Evolutionary conservation across 2,888 invertebrate species (phyloP).

Genomic region (Hetaerina titia): DNA sequence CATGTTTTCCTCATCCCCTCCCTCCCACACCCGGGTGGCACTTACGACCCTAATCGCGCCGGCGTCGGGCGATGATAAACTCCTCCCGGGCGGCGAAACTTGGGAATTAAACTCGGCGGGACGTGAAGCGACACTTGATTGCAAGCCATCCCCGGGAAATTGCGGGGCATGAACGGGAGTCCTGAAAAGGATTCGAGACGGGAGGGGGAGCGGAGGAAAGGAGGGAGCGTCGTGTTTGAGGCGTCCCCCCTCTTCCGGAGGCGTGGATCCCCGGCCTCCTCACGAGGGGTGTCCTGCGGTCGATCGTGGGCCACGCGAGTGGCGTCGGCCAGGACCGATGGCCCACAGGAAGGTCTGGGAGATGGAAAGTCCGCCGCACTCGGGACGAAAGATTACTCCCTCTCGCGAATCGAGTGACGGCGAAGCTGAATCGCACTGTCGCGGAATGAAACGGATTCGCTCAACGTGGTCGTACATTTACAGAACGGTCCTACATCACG

Average conservation of each 20-base stretch:
- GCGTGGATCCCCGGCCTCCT: background rate
- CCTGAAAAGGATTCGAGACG: background rate
- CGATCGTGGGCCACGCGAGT: no score
- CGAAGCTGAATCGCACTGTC: no score
- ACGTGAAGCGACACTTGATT: constrained; percentile 35
- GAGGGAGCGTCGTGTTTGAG: background rate
- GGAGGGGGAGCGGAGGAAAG: background rate
- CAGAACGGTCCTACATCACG: no score
- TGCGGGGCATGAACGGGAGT: background rate
- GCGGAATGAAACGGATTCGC: no score
- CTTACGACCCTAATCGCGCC: background rate
- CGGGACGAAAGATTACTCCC: no score
- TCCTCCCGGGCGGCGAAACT: constrained; percentile 41
- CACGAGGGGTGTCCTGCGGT: no score
- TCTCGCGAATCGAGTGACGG: no score
- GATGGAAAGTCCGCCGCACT: no score
- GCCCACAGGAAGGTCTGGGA: no score
- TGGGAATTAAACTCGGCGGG: background rate
- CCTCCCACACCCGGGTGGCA: background rate
- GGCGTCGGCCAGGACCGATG: no score
- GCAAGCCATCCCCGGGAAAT: constrained; percentile 28
- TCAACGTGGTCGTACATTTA: no score
- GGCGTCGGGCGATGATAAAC: constrained; percentile 29
- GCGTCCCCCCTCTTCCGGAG: background rate
- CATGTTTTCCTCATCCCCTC: background rate